These are phyloP conservation scores for Lophochroa leadbeateri DNA, from an alignment of 2,113 vertebrate genomes.

Conservation along the genomic window DNA sequence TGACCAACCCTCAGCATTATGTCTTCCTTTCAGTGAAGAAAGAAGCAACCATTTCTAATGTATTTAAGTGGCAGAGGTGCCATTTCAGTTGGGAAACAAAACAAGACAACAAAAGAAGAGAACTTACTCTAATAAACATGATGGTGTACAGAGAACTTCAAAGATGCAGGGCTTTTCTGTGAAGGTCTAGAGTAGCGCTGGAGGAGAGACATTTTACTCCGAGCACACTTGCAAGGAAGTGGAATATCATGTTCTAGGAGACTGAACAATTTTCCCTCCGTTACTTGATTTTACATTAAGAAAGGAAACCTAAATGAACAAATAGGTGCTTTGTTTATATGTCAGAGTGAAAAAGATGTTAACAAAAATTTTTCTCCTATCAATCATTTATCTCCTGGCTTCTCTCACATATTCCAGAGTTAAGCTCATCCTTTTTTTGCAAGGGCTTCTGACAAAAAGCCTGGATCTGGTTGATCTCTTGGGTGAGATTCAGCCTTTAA, in stretches of 20 bases:
- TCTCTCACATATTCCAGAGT: background rate
- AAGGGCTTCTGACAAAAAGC: background rate
- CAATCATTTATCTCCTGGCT: background rate
- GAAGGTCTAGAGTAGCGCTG: background rate
- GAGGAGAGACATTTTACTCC: background rate
- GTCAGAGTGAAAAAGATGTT: background rate
- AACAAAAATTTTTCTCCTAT: background rate
- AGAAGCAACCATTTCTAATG: background rate
- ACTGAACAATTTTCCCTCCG: background rate
- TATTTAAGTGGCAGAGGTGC: background rate
- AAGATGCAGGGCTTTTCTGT: background rate
- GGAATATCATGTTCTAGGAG: fast-evolving
- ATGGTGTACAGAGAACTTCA: background rate
- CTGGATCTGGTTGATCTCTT: background rate
- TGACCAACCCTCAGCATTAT: background rate
- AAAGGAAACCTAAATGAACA: background rate
- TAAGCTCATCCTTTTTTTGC: background rate
- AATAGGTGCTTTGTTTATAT: background rate
- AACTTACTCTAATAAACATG: background rate
- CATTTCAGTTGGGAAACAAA: background rate
- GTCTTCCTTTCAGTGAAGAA: background rate
- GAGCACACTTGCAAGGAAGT: background rate
- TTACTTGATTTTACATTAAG: background rate
- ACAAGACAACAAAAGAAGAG: background rate
- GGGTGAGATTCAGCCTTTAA: slow-evolving; percentile 4